Evolutionary conservation across 2,888 invertebrate species (phyloP).

Genomic region (Euplagia quadripunctaria): DNA sequence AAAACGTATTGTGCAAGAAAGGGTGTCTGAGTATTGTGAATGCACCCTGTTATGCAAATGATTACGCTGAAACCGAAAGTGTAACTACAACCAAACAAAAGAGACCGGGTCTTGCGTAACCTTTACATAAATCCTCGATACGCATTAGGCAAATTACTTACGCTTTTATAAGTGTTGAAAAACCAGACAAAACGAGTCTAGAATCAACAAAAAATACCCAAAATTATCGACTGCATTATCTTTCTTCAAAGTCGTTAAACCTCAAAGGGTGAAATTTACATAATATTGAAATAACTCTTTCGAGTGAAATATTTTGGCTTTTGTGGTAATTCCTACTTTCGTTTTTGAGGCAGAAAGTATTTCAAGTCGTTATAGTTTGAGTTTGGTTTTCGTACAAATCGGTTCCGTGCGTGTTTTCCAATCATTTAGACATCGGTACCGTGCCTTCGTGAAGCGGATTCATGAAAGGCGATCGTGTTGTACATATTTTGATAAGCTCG

Average conservation of each 20-base stretch:
- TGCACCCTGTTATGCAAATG: slow-evolving; percentile 83
- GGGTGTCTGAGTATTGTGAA: slow-evolving; percentile 77
- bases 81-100: slow-evolving; percentile 67
- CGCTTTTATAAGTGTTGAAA: slow-evolving; percentile 67
- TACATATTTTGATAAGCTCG: slow-evolving; percentile 81
- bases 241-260: slow-evolving; percentile 52
- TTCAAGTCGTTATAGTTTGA: slow-evolving; percentile 59
- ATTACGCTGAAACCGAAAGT: slow-evolving; percentile 86
- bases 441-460: slow-evolving; percentile 68
- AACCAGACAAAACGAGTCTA: slow-evolving; percentile 67
- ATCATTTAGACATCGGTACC: slow-evolving; percentile 56
- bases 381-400: slow-evolving; percentile 54
- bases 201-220: slow-evolving; percentile 66
- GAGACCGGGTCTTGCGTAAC: slow-evolving; percentile 71
- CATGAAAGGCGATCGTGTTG: slow-evolving; percentile 76
- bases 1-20: slow-evolving; percentile 77
- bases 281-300: slow-evolving; percentile 69
- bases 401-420: slow-evolving; percentile 66
- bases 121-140: slow-evolving; percentile 83
- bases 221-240: slow-evolving; percentile 69
- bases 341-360: slow-evolving; percentile 61
- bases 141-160: slow-evolving; percentile 81
- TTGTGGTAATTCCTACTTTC: slow-evolving; percentile 82
- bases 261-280: slow-evolving; percentile 76
- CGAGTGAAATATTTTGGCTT: slow-evolving; percentile 79